Evolutionary conservation across 2,113 vertebrate genomes (phyloP), one percentile per base, ranked within the genome.

Genomic region (Otus sunia): DNA sequence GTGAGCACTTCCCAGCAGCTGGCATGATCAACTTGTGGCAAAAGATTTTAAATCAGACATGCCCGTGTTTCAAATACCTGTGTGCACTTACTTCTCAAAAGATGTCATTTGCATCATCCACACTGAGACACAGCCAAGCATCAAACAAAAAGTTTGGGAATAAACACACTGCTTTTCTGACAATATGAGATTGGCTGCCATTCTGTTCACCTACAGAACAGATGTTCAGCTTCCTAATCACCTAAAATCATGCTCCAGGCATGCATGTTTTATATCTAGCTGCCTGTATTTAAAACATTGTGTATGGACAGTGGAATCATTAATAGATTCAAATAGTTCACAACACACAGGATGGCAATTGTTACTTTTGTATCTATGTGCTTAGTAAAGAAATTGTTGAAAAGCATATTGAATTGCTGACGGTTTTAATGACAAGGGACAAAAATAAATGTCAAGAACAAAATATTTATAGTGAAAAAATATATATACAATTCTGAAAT

Each of bases 201-300:
- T 95, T 91, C 91, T 94, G 56, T 62, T 96, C 96, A 97, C 96
- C 96, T 97, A 94, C 94, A 96, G 93, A 97, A 96, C 97, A 98
- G 97, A 96, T 98, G 97, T 94, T 97, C 88, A 76, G 92, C 91
- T 96, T 96, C 95, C 91, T 91, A 81, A 86, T 90, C 86, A 93
- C 96, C 95, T 93, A 89, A 96, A 94, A 76, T 66, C 92, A 59
- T 94, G 88, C 67, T 92, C 52, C 75, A 91, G 79, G 80, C 91
- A 56, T 64, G 69, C 53, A 58, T 72, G 68, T 85, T 90, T 95
- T 96, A 11, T 56, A 86, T 62, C 7, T 19, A 64, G 41, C 92
- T 66, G 82, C 50, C 55, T 88, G 66, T 77, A 90, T 86, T 81
- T 92, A 27, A 97, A 94, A 62, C 45, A 27, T 32, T 71, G 43